phyloP scores from a whole-genome alignment of 2,113 vertebrate species.

The Miniopterus natalensis region DNA sequence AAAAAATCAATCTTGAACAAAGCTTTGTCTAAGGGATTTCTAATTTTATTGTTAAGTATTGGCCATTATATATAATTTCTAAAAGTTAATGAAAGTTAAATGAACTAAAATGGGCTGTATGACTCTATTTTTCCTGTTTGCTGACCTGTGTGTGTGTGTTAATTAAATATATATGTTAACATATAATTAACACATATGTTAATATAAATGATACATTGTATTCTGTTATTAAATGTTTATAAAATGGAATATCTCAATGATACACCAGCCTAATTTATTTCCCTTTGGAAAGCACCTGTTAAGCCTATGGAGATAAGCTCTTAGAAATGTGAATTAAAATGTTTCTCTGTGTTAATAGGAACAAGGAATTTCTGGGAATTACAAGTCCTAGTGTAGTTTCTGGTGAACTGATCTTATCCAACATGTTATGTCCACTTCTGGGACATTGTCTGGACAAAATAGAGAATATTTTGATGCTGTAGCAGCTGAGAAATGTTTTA shows the following conservation, averaged over 20 bases:
- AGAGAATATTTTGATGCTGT: neutral
- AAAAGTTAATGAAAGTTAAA: constrained; percentile 6
- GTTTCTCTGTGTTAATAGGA: neutral
- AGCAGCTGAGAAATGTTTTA: neutral
- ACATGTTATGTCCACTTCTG: neutral
- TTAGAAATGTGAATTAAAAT: neutral
- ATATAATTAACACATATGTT: neutral
- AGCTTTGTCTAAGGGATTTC: too few relatives aligned
- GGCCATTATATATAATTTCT: neutral
- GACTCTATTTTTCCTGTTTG: neutral
- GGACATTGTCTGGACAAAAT: neutral
- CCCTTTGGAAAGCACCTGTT: neutral
- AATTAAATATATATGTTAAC: neutral
- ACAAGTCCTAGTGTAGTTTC: neutral
- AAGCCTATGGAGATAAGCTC: neutral
- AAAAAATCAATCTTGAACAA: neutral
- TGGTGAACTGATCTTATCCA: neutral
- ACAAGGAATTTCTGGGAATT: neutral
- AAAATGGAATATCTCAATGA: neutral
- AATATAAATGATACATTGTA: neutral
- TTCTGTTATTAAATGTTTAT: neutral
- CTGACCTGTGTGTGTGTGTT: neutral
- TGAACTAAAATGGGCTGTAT: neutral
- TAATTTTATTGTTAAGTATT: too few relatives aligned
- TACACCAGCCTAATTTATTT: neutral